Base-by-base conservation (phyloP, 1,140 invertebrate genomes). In the Papilio polyxenes region DNA sequence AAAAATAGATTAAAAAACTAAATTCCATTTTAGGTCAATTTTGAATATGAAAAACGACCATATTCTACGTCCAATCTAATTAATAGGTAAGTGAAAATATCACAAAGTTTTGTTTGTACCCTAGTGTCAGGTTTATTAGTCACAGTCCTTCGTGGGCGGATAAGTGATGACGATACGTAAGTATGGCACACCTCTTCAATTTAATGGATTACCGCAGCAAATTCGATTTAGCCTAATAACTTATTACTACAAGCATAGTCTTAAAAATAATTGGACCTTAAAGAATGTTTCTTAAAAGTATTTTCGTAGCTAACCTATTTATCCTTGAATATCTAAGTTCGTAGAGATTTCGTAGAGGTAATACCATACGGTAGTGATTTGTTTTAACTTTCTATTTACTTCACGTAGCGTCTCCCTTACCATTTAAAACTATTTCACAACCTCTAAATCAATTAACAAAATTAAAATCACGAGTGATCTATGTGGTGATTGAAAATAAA, bases 51-150 rank as follows among this genome's bases (percentile, higher is more conserved):
- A 72, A 9, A 65, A 23, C 31, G 31, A 40, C 37, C 65, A 15
- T 40, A 15, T 31, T 37, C 11, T 72, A 31, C 3, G 62, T 69
- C 11, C 10, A 72, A 72, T 40, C 65, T 10, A 76, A 82, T 77
- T 49, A 72, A 72, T 51, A 81, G 65, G 6, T 31, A 48, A 69
- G 40, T 69, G 48, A 31, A 65, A 65, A 85, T 86, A 84, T 84
- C 84, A 85, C 82, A 84, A 88, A 69, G 84, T 87, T 80, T 83
- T 83, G 85, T 87, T 88, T 83, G 84, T 85, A 82, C 49, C 82
- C 56, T 79, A 82, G 76, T 84, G 85, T 86, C 87, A 87, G 85
- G 86, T 85, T 87, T 88, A 83, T 83, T 84, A 83, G 83, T 83
- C 78, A 62, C 80, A 65, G 81, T 76, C 75, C 83, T 87, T 86